Evolutionary conservation across 2,113 vertebrate genomes (phyloP).

Genomic region (Odobenus rosmarus): DNA sequence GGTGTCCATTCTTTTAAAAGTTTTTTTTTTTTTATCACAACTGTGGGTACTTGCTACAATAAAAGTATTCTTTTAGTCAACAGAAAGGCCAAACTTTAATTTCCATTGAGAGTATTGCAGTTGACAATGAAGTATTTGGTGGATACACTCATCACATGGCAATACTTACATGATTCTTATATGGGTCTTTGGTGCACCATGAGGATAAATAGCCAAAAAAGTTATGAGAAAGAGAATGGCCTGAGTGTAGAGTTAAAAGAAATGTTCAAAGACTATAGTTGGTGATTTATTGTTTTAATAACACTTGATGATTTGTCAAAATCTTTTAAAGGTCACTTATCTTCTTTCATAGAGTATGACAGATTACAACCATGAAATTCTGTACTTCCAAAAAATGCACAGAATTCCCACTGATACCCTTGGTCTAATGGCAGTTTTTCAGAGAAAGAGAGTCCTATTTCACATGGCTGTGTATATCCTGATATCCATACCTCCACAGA

Average conservation of each 20-base stretch:
- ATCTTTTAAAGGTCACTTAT: constrained; percentile 18
- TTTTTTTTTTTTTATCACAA: background rate
- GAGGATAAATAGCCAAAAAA: constrained; percentile 55
- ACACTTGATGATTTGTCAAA: constrained; percentile 61
- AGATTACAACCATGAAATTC: background rate
- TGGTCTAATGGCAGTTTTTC: background rate
- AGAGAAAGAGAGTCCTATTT: background rate
- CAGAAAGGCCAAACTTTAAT: background rate
- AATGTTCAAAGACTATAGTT: background rate
- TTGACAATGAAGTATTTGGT: background rate
- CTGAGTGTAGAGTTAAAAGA: background rate
- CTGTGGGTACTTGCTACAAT: background rate
- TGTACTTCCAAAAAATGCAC: background rate
- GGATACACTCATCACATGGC: background rate
- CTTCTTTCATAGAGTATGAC: constrained; percentile 2
- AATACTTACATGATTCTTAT: background rate
- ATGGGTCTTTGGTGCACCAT: background rate
- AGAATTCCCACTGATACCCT: background rate
- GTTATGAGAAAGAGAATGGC: background rate
- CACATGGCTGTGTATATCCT: background rate
- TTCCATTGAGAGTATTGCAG: background rate
- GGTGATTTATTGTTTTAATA: constrained; percentile 77
- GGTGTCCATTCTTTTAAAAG: background rate
- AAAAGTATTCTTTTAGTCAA: background rate
- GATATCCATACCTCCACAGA: background rate